Percentiles rank a stretch among this genome's conserved stretches.
Conservation (phyloP, 2,113 vertebrate genomes). For the Probosciger aterrimus region DNA sequence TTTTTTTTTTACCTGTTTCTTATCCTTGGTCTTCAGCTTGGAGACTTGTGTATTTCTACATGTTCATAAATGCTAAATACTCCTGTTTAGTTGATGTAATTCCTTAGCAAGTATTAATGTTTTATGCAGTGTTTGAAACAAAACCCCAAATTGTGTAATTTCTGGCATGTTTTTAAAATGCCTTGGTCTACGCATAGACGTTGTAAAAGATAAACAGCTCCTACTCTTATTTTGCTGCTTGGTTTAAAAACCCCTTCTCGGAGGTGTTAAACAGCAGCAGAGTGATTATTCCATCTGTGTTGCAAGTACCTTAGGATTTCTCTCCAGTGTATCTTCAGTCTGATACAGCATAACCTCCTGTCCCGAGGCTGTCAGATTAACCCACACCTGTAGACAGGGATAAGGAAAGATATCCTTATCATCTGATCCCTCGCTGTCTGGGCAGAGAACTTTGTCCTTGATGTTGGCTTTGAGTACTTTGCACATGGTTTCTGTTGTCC, state of each 20-base stretch:
- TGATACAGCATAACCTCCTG: constrained; percentile 74
- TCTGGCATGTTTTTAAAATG: not conserved
- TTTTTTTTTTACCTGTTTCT: not conserved
- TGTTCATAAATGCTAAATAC: not conserved
- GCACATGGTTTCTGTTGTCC: constrained; percentile 72
- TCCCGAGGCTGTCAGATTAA: constrained; percentile 70
- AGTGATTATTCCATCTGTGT: not conserved
- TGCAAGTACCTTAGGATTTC: constrained; percentile 71
- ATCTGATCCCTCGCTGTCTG: not conserved
- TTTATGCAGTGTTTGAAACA: not conserved
- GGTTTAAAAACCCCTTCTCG: not conserved
- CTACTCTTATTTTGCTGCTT: not conserved
- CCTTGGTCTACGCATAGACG: not conserved
- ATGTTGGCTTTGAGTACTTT: constrained; percentile 70
- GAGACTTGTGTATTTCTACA: not conserved
- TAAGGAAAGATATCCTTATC: constrained; percentile 66
- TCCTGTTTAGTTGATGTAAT: not conserved
- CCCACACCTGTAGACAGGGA: constrained; percentile 74
- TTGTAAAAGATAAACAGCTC: not conserved
- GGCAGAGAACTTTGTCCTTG: constrained; percentile 45
- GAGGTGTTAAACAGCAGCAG: not conserved
- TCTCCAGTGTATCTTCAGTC: constrained; percentile 72
- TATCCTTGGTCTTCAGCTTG: not conserved
- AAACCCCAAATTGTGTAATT: not conserved
- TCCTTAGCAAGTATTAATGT: not conserved